Evolutionary conservation across 2,113 vertebrate genomes (phyloP), one percentile per base, ranked within the genome.

Genomic region (Lagopus leucura): DNA sequence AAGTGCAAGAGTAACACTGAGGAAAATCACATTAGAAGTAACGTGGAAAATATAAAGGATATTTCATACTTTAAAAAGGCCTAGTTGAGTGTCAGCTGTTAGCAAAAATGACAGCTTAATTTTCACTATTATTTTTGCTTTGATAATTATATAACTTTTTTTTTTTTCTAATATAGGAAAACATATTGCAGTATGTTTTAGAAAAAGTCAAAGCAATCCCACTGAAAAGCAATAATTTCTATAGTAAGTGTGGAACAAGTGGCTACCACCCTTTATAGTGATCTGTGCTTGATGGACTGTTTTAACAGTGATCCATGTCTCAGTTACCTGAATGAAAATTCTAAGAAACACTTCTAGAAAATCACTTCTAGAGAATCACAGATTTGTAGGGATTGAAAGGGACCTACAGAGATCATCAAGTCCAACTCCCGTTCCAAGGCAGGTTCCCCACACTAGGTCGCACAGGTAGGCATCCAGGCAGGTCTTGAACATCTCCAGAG

Each of bases 11-110:
- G 76, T 96, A 96, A 94, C 71, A 69, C 90, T 76, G 66, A 96
- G 94, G 97, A 94, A 97, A 97, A 96, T 83, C 47, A 71, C 91
- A 90, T 82, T 92, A 96, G 76, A 47, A 95, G 86, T 52, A 96
- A 89, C 16, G 86, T 3, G 34, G 27, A 52, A 83, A 94, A 82
- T 61, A 91, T 27, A 71, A 80, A 86, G 87, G 92, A 77, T 32
- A 16, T 94, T 95, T 66, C 45, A 65, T 64, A 32, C 8, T 61
- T 11, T 70, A 52, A 42, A 69, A 79, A 69, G 2, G 5, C 78
- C 47, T 89, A 48, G 25, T 65, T 64, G 81, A 64, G 60, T 12
- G 3, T 2, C 48, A 76, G 8, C 13, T 78, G 64, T 86, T 27
- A 52, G 6, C 47, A 77, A 38, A 74, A 61, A 34, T 15, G 1